Evolutionary conservation across 2,888 invertebrate genomes (phyloP), one percentile per base, ranked within the genome.

Genomic region (Scotopteryx bipunctaria): DNA sequence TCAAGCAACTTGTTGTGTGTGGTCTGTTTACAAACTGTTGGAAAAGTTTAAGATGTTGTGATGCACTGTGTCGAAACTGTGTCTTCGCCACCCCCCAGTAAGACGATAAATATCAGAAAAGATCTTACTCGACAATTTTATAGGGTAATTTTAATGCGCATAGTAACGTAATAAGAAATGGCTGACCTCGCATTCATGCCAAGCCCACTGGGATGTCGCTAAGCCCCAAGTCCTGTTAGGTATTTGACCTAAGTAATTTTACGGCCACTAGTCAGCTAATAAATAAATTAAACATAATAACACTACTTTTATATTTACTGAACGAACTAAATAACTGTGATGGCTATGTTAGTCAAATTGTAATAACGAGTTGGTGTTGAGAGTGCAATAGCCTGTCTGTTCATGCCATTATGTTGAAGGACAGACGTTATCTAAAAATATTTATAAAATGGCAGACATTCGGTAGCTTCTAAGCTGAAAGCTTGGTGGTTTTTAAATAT

Each of bases 121-220:
- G 16, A 11, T 14, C 8, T 13, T 23, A 13, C 14, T 9, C 1
- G 13, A 3, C 25, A n/a, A n/a, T 37, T 44, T 25, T n/a, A 9
- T 29, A 29, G 14, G 13, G 2, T 29, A 23, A 45, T 11, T 15
- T 33, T 21, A 23, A 41, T 36, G 37, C 25, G 33, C 29, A 29
- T 48, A 25, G 38, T 29, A 44, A 41, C 40, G 17, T 25, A 21
- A 31, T 31, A 44, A 35, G 31, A 36, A 43, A 42, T 42, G 16
- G 17, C 6, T 38, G 25, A 32, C 43, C 41, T 41, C 27, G 27
- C 27, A 68, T 66, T 62, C 49, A 63, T 66, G 67, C 60, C 69
- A 57, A 40, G 66, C 61, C 71, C 65, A 51, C 11, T 38, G 67
- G 66, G 69, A 67, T 58, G 63, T 57, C 62, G 58, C 59, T 57